A percentile compares a stretch with the other conserved stretches of the same genome.
phyloP scores from a whole-genome alignment of 2,888 invertebrate genomes.

The Microplitis manilae region DNA sequence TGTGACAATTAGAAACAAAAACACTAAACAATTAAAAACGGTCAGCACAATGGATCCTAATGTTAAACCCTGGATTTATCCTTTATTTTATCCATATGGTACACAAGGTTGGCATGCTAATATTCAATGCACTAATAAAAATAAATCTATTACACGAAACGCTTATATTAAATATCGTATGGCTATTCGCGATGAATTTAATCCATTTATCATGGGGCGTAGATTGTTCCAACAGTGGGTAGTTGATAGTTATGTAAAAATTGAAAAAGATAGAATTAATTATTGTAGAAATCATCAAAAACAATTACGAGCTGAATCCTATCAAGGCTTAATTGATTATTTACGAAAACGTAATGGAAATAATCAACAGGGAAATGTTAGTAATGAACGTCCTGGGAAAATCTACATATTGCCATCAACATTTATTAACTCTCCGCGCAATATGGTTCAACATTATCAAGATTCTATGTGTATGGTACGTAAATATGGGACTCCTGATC shows the following conservation, averaged over 20 bases:
- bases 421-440: slow-evolving; percentile 46
- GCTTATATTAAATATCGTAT: too few species aligned
- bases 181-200: too few species aligned
- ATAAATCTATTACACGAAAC: too few species aligned
- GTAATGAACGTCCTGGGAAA: slow-evolving; percentile 25
- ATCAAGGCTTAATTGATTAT: slow-evolving; percentile 37
- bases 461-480: slow-evolving; percentile 27
- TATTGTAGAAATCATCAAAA: slow-evolving; percentile 37
- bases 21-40: too few species aligned
- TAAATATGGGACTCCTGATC: slow-evolving; percentile 65
- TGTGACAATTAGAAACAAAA: too few species aligned
- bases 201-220: too few species aligned
- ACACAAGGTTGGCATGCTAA: too few species aligned
- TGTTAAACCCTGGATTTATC: too few species aligned
- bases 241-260: too few species aligned
- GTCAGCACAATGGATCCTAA: too few species aligned
- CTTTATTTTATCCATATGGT: too few species aligned
- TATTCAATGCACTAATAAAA: too few species aligned
- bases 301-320: slow-evolving; percentile 39
- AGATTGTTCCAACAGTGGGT: slow-evolving; percentile 26
- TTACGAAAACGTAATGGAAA: slow-evolving; percentile 26
- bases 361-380: slow-evolving; percentile 16
- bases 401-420: slow-evolving; percentile 46
- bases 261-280: slow-evolving; percentile 27
- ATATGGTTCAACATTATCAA: slow-evolving; percentile 48